Evolutionary conservation across 2,113 vertebrate species (phyloP).

Genomic region (Pontoporia blainvillei): DNA sequence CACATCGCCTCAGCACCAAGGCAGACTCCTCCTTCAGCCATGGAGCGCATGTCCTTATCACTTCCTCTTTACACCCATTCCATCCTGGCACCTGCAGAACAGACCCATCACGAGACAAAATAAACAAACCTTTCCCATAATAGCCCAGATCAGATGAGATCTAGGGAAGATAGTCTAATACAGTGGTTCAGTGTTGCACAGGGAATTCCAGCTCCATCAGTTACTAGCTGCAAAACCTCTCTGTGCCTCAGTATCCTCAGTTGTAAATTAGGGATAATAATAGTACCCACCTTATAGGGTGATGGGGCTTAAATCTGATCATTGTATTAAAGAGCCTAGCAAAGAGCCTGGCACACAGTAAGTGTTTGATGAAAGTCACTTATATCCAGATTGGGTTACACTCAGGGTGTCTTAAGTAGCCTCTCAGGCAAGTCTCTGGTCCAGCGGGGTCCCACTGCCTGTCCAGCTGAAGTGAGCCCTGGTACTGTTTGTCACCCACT

Average conservation of each 20-base stretch:
- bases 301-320: neutral
- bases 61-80: neutral
- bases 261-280: neutral
- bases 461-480: neutral
- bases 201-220: neutral
- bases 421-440: neutral
- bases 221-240: neutral
- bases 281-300: neutral
- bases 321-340: conserved; percentile 21
- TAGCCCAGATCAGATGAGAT: neutral
- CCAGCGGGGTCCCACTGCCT: neutral
- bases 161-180: neutral
- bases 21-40: neutral
- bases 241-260: neutral
- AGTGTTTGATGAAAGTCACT: neutral
- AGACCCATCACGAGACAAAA: neutral
- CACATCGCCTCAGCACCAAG: neutral
- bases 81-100: neutral
- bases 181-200: neutral
- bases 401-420: neutral
- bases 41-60: neutral
- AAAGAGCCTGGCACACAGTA: neutral
- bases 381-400: neutral
- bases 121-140: neutral
- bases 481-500: neutral